Conservation (phyloP, 2,888 invertebrate species). For the Pycnomerus fuliginosus region DNA sequence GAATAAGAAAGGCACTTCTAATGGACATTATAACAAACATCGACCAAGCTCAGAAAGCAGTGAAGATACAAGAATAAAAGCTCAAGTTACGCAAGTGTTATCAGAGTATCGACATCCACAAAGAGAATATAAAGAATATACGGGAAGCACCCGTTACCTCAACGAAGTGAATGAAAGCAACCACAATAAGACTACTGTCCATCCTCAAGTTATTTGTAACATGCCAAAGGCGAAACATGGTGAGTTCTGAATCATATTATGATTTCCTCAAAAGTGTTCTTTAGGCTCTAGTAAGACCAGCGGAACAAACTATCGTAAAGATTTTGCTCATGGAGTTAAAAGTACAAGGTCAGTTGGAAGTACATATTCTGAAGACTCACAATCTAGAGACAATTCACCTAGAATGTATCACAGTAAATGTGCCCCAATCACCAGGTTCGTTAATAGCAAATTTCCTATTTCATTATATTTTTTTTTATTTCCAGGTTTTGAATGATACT, state of each 20-base stretch:
- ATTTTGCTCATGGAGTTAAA: constrained; percentile 69
- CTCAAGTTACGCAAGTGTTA: constrained; percentile 57
- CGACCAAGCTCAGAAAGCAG: constrained; percentile 33
- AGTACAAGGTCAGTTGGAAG: constrained; percentile 55
- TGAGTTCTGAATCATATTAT: not conserved
- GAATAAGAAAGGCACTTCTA: constrained; percentile 20
- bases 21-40: constrained; percentile 27
- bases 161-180: constrained; percentile 31
- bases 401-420: constrained; percentile 38
- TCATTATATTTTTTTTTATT: constrained; percentile 5
- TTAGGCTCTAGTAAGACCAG: constrained; percentile 40
- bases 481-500: constrained; percentile 19
- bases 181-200: constrained; percentile 52
- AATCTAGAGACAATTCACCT: constrained; percentile 39
- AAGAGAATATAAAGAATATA: constrained; percentile 57
- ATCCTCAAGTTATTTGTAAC: constrained; percentile 61
- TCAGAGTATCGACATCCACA: constrained; percentile 58
- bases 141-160: constrained; percentile 41
- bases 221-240: constrained; percentile 54
- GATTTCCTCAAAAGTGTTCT: constrained; percentile 10
- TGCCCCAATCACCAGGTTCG: constrained; percentile 38
- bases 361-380: constrained; percentile 58
- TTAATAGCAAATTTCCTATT: not conserved
- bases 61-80: constrained; percentile 52
- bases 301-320: constrained; percentile 69